Base-by-base conservation (phyloP, 2,113 vertebrate species). In the Raphicerus campestris region DNA sequence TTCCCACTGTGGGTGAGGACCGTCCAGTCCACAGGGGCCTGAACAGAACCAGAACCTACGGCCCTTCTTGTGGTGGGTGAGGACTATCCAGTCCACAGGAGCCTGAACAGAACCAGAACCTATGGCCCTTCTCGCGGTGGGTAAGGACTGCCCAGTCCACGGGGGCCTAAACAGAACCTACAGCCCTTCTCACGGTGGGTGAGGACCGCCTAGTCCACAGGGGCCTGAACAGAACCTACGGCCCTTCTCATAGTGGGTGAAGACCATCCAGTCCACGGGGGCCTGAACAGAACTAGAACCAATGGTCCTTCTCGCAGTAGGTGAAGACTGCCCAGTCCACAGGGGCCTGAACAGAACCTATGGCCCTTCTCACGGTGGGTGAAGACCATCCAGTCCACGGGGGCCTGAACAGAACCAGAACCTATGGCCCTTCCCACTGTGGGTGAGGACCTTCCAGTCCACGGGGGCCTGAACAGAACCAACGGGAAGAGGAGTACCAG, bases 321-420 rank as follows among this genome's bases (percentile, higher is more conserved):
- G 26, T 0, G 13, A 26, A 2, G 20, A 22, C 6, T 6, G 0
- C 3, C 24, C 56, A 10, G 22, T 35, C 30, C 70, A 28, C 5
- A 22, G 14, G 47, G 66, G 19, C 16, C 22, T n/a, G 53, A 49
- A 56, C 2, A 32, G 20, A 53, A 49, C 49, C 63, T 15, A 63
- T 19, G 5, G 39, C 26, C 20, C 75, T 55, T 55, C 15, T 5
- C 15, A 5, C 19, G 0, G 6, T 22, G n/a, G 19, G 26, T 0
- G 13, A 32, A 6, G 26, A 17, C 7, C 6, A 0, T 2, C 19
- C 63, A 10, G 32, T 35, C 26, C 70, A n/a, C 3, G 28, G 11
- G 66, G 66, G 8, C 9, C 51, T 53, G 51, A 19, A 7, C n/a
- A n/a, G n/a, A n/a, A n/a, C n/a, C 17, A 53, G 51, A 53, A 19